Evolutionary conservation across 2,797 vertebrate species (phyloP), one percentile per base, ranked within the genome.

Genomic region (Arvicola amphibius): DNA sequence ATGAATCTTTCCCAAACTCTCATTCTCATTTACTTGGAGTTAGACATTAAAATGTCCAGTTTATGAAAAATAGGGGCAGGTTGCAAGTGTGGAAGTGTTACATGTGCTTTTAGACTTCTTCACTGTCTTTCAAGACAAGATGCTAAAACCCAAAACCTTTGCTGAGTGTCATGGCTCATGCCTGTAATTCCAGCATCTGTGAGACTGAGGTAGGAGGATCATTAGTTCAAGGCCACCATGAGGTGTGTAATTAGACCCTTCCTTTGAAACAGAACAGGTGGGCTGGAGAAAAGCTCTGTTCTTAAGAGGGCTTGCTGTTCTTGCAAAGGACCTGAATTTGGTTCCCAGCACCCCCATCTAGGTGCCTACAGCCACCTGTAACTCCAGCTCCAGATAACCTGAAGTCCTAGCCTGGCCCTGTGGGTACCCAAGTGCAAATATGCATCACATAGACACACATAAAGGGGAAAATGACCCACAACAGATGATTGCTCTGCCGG

Each of bases 391-490:
- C 43, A 51, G 63, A 25, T 85, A n/a, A 69, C 19, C 19, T 40
- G 48, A 85, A 83, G 37, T 27, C 40, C 10, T 67, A 32, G 17
- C 23, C 40, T 67, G 63, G 61, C 29, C 19, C 29, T 85, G 21
- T 40, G 19, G 10, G 21, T 69, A n/a, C 63, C 32, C 21, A 48
- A 65, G 43, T 32, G 48, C 61, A n/a, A 48, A 19, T 67, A 27
- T 46, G 19, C 4, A 46, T 27, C 51, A 40, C 19, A 73, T 27
- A 74, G 34, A 56, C 3, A 74, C 5, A 46, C 17, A 61, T 48
- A 43, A 94, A 92, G 78, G 59, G 79, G 34, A 96, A 94, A 85
- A 73, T n/a, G 53, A n/a, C 59, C 23, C 43, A 94, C 83, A 87
- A 48, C 88, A 84, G 90, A 92, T 77, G 77, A 48, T 17, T 65